Evolutionary conservation across 2,113 vertebrate species (phyloP), one percentile per base, ranked within the genome.

Genomic region (Tupaia tana): DNA sequence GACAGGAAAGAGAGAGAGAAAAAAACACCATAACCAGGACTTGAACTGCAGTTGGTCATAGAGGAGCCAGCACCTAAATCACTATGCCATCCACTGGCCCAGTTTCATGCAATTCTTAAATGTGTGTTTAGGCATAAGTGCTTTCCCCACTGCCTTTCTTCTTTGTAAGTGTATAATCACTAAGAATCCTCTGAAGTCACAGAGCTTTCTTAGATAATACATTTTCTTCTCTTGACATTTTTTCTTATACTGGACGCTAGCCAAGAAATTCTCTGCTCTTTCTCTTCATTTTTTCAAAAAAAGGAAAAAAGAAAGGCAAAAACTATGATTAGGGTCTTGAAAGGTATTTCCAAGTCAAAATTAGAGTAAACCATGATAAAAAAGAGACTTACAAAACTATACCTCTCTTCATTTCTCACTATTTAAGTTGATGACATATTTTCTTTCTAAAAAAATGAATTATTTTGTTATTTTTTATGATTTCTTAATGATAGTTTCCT

Each of bases 191-290:
- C 27, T 70, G 71, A 80, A 56, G 14, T 54, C 61, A 59, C 15
- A 78, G 31, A 74, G 24, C 19, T 90, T 80, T 81, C 16, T 71
- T 66, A 88, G 14, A 64, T 43, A 86, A n/a, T 20, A 24, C 3
- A 54, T 64, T 91, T 91, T 91, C n/a, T 77, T 34, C 27, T 56
- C n/a, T 59, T 29, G 24, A 94, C 34, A 84, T 64, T 77, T 89
- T 79, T 56, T 66, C 34, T 14, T 63, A 24, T 14, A 54, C 11
- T 43, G 87, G 52, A 19, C 2, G 78, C 9, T 83, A 83, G 61
- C 43, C 15, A 22, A 70, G 54, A 13, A 31, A 87, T 79, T 25
- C 3, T 6, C 3, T 9, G 71, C 1, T 13, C 22, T n/a, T 80
- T 71, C 18, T 89, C 29, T 80, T 10, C 8, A 56, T 24, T 43